Evolutionary conservation across 2,797 vertebrate species (phyloP).

Genomic region (Sarcophilus harrisii): DNA sequence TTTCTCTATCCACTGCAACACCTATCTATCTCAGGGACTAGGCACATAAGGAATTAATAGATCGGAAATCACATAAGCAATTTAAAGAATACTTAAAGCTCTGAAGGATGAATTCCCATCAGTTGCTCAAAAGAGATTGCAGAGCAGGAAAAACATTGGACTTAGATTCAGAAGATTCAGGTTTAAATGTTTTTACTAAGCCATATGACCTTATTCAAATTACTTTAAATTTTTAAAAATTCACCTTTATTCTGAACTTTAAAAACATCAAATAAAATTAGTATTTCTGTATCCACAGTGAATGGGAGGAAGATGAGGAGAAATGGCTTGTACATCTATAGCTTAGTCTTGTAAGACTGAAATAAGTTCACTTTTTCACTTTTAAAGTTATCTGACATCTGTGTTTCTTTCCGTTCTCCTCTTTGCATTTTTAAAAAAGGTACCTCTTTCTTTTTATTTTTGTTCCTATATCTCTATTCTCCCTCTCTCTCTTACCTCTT

Average conservation of each 20-base stretch:
- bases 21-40: not conserved
- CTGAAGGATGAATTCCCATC: not conserved
- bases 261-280: not conserved
- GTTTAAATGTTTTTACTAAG: not conserved
- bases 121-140: not conserved
- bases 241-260: not conserved
- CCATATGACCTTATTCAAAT: not conserved
- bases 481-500: not conserved
- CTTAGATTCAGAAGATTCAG: not conserved
- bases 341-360: not conserved
- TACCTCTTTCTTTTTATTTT: not conserved
- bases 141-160: not conserved
- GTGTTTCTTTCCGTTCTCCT: not conserved
- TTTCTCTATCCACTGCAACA: too few relatives aligned
- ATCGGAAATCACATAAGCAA: not conserved
- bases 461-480: not conserved
- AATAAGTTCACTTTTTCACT: not conserved
- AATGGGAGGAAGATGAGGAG: not conserved
- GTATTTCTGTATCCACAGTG: not conserved
- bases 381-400: not conserved
- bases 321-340: not conserved
- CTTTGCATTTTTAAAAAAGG: not conserved
- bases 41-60: not conserved
- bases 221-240: not conserved
- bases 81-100: not conserved